Conservation (phyloP, 2,113 vertebrate species). For the Otocyon megalotis region DNA sequence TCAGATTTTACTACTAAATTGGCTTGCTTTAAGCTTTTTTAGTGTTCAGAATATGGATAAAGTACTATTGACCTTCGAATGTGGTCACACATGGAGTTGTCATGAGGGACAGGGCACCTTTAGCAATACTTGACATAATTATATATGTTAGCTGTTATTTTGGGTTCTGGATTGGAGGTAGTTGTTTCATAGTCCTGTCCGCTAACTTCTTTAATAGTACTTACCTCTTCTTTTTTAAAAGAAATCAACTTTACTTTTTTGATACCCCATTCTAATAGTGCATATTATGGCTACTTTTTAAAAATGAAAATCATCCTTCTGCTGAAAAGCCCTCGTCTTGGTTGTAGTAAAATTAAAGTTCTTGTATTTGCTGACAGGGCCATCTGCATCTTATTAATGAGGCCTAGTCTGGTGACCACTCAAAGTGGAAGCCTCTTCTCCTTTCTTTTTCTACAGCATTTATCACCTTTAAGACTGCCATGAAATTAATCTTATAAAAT, state of each 20-base stretch:
- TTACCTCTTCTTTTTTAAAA: background rate
- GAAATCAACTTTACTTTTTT: background rate
- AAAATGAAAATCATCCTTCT: background rate
- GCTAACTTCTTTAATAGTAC: background rate
- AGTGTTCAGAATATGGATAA: background rate
- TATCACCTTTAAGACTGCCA: background rate
- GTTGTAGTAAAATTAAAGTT: background rate
- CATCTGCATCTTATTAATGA: background rate
- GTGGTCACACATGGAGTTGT: background rate
- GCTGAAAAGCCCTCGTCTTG: background rate
- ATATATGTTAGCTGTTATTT: background rate
- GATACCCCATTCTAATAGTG: background rate
- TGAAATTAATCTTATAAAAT: background rate
- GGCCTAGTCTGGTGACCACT: background rate
- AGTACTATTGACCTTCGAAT: background rate
- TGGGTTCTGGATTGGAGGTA: background rate
- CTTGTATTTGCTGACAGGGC: background rate
- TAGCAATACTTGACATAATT: background rate
- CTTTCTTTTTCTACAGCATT: background rate
- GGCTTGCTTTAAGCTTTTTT: background rate
- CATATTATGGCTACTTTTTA: background rate
- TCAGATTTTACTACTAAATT: constrained; percentile 13
- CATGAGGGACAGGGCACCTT: background rate
- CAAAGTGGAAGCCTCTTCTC: background rate
- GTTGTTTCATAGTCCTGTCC: background rate